Evolutionary conservation across 92 coral and sea anemone species (phyloP).

Genomic region (Porites cylindrica): DNA sequence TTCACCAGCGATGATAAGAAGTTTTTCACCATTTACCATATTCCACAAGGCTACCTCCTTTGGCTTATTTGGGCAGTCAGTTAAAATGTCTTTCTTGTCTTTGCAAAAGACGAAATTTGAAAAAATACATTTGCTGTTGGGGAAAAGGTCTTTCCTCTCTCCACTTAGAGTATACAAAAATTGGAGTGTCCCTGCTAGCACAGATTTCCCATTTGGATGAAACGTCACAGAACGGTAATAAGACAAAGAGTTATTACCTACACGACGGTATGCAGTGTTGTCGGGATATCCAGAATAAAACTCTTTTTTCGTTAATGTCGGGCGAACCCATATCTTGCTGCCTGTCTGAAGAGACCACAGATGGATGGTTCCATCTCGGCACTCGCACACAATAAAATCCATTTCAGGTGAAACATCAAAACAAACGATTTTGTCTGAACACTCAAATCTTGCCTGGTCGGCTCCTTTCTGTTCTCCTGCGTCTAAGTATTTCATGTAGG

Average conservation of each 20-base stretch:
- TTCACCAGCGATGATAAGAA: accelerated
- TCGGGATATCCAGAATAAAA: no score
- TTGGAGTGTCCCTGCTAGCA: no score
- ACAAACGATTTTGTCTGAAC: constrained; percentile 23
- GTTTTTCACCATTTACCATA: neutral
- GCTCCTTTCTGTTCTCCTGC: neutral
- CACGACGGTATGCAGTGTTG: no score
- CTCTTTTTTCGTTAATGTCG: no score
- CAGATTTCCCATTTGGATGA: no score
- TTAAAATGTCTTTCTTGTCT: constrained; percentile 2
- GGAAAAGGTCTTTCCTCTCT: no score
- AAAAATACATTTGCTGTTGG: accelerated
- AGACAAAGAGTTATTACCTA: no score
- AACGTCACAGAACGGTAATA: no score
- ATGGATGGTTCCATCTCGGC: constrained; percentile 23
- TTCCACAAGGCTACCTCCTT: constrained; percentile 4
- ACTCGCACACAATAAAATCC: constrained; percentile 35
- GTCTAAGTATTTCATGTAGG: constrained; percentile 16
- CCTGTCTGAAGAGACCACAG: constrained; percentile 36
- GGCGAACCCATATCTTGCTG: neutral
- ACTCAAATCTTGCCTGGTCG: constrained; percentile 3
- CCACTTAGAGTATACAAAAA: no score
- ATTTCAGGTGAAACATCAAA: constrained; percentile 39
- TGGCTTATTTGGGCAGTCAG: neutral
- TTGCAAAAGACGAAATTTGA: neutral